Evolutionary conservation across 2,888 invertebrate genomes (phyloP), one percentile per base, ranked within the genome.

Genomic region (Salpingus planirostris): DNA sequence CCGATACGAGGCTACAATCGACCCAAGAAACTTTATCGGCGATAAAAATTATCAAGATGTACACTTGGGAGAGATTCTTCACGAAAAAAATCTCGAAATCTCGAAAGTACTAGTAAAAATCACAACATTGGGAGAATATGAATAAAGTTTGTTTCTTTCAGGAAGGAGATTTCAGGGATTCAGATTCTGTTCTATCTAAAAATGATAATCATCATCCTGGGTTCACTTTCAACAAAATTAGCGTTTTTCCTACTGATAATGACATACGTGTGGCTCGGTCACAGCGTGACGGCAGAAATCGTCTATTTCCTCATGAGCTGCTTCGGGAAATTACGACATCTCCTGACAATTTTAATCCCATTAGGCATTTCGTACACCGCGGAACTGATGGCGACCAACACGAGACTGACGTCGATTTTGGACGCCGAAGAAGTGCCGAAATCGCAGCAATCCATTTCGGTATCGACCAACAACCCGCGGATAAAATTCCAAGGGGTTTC

Each of bases 301-400:
- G 85, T 88, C 11, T 92, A 91, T 64, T 84, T 90, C 35, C 74
- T 90, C 28, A 81, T 89, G 10, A 83, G 90, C 6, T 83, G 91
- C 59, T 92, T 88, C 66, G 88, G 87, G 52, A 82, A 88, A 35
- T 66, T 93, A 34, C 72, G 90, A 15, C 80, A 86, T 49, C 80
- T 86, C 8, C 83, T 92, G 78, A 88, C 85, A 0, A 80, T 90
- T 8, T 88, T 86, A 64, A 85, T 93, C 49, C 91, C 93, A 0
- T 80, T 83, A 66, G 84, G 80, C 28, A 78, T 90, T 40, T 76
- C 83, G 2, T 80, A 81, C 66, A 70, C 80, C 23, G 83, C 87
- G 0, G 90, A 91, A 66, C 76, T 80, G 0, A 62, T 73, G 14
- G 82, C 89, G 27, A 80, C 85, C 4, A 72, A 84, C 32, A 71